phyloP scores from a whole-genome alignment of 2,113 vertebrate species.

The Vidua macroura region DNA sequence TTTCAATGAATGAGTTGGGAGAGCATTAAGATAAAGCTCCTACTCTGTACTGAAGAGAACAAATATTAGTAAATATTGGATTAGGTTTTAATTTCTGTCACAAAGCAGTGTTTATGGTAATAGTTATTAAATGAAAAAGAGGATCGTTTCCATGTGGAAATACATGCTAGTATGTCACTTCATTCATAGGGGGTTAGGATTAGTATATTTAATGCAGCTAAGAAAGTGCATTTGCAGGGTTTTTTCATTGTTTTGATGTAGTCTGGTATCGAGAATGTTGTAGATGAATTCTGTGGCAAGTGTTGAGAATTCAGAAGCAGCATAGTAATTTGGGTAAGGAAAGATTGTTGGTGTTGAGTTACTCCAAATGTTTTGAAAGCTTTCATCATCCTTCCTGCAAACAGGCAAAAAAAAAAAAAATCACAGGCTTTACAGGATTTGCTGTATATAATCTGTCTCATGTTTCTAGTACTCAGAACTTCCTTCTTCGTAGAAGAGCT shows the following conservation, averaged over 20 bases:
- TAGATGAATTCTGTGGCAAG: not conserved
- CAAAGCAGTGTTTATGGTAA: not conserved
- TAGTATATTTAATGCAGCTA: not conserved
- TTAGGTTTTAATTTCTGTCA: not conserved
- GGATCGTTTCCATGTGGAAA: not conserved
- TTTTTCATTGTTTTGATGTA: not conserved
- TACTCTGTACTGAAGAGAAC: not conserved
- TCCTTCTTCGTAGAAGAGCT: not conserved
- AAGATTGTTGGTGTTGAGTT: constrained; percentile 41
- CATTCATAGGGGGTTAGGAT: not conserved
- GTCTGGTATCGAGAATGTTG: not conserved
- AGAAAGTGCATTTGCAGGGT: not conserved
- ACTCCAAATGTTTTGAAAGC: constrained; percentile 55
- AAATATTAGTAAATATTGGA: not conserved
- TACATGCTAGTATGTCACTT: not conserved
- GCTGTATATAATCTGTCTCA: not conserved
- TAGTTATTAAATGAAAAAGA: not conserved
- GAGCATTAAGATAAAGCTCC: not conserved
- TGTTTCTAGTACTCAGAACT: not conserved
- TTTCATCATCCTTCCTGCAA: constrained; percentile 22
- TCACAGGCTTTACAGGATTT: not conserved
- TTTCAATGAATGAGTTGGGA: not conserved
- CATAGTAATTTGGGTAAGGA: constrained; percentile 11
- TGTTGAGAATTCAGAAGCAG: constrained; percentile 16
- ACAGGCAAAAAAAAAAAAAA: not conserved